These are phyloP conservation scores for Lota lota DNA, from an alignment of 2,113 vertebrate genomes.

Conservation along the genomic window DNA sequence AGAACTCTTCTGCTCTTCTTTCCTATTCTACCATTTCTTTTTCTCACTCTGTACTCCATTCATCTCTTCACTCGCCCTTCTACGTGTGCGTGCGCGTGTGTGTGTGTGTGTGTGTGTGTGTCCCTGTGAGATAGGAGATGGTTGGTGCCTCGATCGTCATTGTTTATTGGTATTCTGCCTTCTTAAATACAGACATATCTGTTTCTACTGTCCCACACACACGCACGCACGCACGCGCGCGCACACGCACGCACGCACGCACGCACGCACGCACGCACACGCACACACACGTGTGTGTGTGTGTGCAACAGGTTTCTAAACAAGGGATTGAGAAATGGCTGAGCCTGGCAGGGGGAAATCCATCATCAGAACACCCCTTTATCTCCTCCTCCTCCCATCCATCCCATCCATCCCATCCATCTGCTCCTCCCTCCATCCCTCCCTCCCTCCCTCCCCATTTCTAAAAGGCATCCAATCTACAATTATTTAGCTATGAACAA, in stretches of 20 bases:
- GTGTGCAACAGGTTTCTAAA: constrained; percentile 56
- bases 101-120: too few relatives aligned
- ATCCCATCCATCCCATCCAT: not conserved
- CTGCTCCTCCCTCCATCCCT: constrained; percentile 14
- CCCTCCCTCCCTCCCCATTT: not conserved
- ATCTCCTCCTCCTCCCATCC: constrained; percentile 9
- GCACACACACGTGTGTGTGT: not conserved
- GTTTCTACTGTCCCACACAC: not conserved
- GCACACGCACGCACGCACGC: not conserved
- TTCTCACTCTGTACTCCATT: not conserved
- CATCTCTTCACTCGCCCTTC: not conserved
- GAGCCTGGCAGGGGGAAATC: constrained; percentile 40
- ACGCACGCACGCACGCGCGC: not conserved
- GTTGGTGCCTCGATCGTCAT: too few relatives aligned
- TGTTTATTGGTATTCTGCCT: too few relatives aligned
- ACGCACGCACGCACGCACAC: not conserved
- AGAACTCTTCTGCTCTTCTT: constrained; percentile 24
- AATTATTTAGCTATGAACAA: too few relatives aligned
- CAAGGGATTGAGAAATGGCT: constrained; percentile 60
- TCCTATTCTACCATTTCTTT: not conserved
- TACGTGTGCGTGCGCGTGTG: too few relatives aligned
- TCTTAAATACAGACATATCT: too few relatives aligned
- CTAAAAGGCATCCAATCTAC: too few relatives aligned
- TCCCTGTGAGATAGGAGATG: too few relatives aligned
- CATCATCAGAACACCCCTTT: constrained; percentile 42